Conservation (phyloP, 2,888 invertebrate genomes). For the Aleiodes testaceus region DNA sequence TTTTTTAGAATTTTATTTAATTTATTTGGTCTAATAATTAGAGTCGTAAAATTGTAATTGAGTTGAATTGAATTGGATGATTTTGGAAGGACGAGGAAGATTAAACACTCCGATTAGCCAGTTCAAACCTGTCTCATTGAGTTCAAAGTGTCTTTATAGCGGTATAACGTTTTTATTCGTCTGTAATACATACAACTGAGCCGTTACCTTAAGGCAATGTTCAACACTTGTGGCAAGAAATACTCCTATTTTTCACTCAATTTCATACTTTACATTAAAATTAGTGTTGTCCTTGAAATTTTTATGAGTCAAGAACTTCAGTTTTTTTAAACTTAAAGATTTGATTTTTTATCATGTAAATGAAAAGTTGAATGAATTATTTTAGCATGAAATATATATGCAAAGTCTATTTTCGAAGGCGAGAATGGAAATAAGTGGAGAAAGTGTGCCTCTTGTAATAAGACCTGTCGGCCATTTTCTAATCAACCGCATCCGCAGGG, state of each 20-base stretch:
- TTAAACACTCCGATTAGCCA: background rate
- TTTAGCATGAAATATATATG: background rate
- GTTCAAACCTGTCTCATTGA: conserved; percentile 28
- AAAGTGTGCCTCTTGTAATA: conserved; percentile 57
- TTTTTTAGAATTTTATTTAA: too few relatives aligned
- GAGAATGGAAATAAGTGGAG: conserved; percentile 36
- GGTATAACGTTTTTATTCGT: conserved; percentile 35
- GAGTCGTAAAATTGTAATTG: background rate
- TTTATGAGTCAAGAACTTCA: too few relatives aligned
- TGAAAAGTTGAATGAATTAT: background rate
- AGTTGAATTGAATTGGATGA: conserved; percentile 27
- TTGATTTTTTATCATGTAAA: conserved; percentile 2
- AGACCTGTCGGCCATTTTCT: conserved; percentile 62
- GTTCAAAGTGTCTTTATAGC: conserved; percentile 56
- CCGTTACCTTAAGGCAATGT: background rate
- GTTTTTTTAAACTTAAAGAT: too few relatives aligned
- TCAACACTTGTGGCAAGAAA: too few relatives aligned
- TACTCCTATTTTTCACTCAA: conserved; percentile 5
- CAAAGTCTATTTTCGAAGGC: conserved; percentile 27
- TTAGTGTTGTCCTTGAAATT: too few relatives aligned
- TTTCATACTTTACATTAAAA: conserved; percentile 20
- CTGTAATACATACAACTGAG: background rate
- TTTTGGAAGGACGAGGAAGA: conserved; percentile 8
- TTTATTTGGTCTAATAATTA: too few relatives aligned
- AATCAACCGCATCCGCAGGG: conserved; percentile 67